Evolutionary conservation across 30 jellyfish, hydroid and myxozoan genomes (phyloP).

Genomic region (Pseudorhiza aurosa): DNA sequence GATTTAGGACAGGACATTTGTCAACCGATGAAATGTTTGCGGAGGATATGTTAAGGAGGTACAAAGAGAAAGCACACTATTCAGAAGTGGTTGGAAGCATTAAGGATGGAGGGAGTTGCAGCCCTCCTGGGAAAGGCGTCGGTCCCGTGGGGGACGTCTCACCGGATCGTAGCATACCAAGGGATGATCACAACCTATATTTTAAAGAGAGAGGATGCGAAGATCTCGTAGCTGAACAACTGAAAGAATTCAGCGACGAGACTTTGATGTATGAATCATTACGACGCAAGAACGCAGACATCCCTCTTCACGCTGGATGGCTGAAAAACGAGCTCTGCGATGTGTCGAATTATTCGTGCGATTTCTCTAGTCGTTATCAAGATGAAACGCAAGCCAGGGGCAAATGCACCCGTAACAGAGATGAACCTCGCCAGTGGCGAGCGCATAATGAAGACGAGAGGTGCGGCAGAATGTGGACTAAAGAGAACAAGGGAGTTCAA

Average conservation of each 20-base stretch:
- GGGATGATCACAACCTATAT: neutral
- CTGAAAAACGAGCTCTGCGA: neutral
- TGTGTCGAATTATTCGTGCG: neutral
- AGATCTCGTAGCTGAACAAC: neutral
- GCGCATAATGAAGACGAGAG: too few relatives aligned
- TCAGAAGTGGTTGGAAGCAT: neutral
- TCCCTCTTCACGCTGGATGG: neutral
- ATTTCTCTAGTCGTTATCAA: too few relatives aligned
- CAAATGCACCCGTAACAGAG: too few relatives aligned
- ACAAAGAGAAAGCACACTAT: neutral
- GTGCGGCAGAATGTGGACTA: too few relatives aligned
- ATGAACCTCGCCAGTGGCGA: too few relatives aligned
- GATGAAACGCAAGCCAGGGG: too few relatives aligned
- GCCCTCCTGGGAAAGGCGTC: neutral
- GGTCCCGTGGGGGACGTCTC: neutral
- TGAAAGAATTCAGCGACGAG: constrained; percentile 16
- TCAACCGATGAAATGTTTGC: constrained; percentile 7
- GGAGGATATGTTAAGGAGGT: neutral
- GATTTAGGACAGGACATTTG: neutral
- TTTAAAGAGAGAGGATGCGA: neutral
- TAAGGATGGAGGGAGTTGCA: neutral
- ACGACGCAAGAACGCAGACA: constrained; percentile 18
- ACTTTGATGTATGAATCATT: constrained; percentile 9
- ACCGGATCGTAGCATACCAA: neutral
- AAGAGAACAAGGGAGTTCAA: too few relatives aligned